Evolutionary conservation across 2,113 vertebrate species (phyloP).

Genomic region (Scartelaos histophorus): DNA sequence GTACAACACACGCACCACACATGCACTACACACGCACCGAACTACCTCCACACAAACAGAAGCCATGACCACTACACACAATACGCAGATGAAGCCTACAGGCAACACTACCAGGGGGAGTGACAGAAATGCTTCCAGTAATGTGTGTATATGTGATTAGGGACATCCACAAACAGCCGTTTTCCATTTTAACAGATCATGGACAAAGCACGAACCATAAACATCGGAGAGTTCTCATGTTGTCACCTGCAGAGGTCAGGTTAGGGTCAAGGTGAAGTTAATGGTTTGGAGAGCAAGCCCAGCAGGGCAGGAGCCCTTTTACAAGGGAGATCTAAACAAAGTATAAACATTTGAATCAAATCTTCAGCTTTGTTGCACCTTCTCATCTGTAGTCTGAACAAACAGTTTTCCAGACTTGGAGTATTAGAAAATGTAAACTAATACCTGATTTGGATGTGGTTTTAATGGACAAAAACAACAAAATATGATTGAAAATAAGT

Average conservation of each 20-base stretch:
- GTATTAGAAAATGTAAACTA: not conserved
- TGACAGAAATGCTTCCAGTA: conserved; percentile 35
- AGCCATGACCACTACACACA: conserved; percentile 53
- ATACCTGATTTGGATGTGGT: not conserved
- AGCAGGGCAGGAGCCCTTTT: conserved; percentile 57
- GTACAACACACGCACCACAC: conserved; percentile 65
- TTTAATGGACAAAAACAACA: too few species aligned
- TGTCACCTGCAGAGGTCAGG: conserved; percentile 28
- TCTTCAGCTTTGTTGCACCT: not conserved
- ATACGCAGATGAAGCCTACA: conserved; percentile 36
- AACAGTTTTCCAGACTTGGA: not conserved
- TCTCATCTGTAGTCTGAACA: not conserved
- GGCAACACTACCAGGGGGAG: conserved; percentile 56
- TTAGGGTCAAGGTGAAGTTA: conserved; percentile 30
- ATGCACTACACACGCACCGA: conserved; percentile 66
- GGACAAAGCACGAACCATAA: conserved; percentile 38
- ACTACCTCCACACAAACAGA: conserved; percentile 74
- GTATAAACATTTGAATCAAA: not conserved
- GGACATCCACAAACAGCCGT: conserved; percentile 58
- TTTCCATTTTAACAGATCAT: conserved; percentile 48
- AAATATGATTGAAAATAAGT: too few species aligned
- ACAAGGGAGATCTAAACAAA: conserved; percentile 7
- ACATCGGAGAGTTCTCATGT: conserved; percentile 50
- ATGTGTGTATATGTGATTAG: conserved; percentile 27
- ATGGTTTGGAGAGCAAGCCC: conserved; percentile 36